phyloP scores from a whole-genome alignment of 2,113 vertebrate genomes.

The Hoplias malabaricus region DNA sequence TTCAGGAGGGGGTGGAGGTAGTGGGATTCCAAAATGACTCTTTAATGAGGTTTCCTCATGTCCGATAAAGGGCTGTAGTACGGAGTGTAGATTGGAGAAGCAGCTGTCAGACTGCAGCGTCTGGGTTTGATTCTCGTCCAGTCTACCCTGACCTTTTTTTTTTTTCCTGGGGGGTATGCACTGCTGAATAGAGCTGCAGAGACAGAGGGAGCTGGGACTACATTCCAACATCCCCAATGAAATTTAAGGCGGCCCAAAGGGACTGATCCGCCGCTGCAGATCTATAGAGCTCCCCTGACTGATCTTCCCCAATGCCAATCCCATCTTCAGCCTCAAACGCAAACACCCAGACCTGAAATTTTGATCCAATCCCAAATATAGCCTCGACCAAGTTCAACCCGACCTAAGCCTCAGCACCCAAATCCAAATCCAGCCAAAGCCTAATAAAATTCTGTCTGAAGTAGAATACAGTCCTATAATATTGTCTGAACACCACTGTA shows the following conservation, averaged over 20 bases:
- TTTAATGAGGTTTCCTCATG: conserved; percentile 40
- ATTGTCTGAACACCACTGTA: neutral
- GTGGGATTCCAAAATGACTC: neutral
- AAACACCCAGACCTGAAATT: neutral
- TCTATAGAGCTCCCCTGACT: conserved; percentile 10
- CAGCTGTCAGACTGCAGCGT: conserved; percentile 26
- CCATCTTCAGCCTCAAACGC: neutral
- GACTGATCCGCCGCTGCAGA: neutral
- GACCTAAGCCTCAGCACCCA: no score
- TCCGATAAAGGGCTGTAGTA: conserved; percentile 20
- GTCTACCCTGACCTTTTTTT: neutral
- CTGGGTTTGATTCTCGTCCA: conserved; percentile 11
- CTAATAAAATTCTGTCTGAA: neutral
- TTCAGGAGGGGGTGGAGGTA: neutral
- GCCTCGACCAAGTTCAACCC: neutral
- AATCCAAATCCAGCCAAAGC: neutral
- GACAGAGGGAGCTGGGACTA: neutral
- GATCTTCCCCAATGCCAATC: conserved; percentile 8
- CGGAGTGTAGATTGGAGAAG: conserved; percentile 14
- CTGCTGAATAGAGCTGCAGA: neutral
- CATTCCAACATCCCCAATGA: conserved; percentile 9
- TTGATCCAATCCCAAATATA: neutral
- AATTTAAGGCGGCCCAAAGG: neutral
- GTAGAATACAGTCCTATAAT: neutral
- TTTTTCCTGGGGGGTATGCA: neutral